Conservation (phyloP, 2,113 vertebrate species). For the Canis aureus region DNA sequence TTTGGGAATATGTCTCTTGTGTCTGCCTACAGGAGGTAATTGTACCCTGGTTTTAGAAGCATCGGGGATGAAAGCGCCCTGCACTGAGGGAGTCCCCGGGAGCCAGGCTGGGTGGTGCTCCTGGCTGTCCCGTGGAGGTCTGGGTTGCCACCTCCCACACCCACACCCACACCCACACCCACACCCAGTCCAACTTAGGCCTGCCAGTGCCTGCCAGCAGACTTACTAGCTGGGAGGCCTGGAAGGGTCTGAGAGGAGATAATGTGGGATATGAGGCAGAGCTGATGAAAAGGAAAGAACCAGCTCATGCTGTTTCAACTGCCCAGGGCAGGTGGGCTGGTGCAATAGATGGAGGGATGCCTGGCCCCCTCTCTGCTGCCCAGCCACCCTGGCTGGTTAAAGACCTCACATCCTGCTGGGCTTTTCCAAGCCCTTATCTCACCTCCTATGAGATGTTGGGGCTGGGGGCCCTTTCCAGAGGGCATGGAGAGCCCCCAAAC, state of each 20-base stretch:
- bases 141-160: not conserved
- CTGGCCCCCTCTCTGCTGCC: not conserved
- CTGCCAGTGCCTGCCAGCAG: not conserved
- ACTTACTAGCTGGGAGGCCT: not conserved
- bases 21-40: constrained; percentile 50
- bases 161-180: not conserved
- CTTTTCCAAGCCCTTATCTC: not conserved
- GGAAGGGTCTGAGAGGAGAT: not conserved
- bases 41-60: constrained; percentile 27
- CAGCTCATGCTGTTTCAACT: not conserved
- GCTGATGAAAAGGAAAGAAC: too few relatives aligned
- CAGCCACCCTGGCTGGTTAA: not conserved
- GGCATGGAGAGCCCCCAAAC: not conserved
- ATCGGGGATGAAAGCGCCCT: constrained; percentile 45
- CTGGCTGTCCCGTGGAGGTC: not conserved
- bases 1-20: not conserved
- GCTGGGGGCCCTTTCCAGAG: not conserved
- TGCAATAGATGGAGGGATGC: not conserved
- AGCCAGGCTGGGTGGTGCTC: constrained; percentile 14
- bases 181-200: not conserved
- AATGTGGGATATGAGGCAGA: too few relatives aligned
- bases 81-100: not conserved
- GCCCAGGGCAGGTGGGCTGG: not conserved
- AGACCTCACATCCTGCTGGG: not conserved
- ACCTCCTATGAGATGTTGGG: not conserved